Conservation (phyloP, 2,888 invertebrate genomes). For the Biston betularia region DNA sequence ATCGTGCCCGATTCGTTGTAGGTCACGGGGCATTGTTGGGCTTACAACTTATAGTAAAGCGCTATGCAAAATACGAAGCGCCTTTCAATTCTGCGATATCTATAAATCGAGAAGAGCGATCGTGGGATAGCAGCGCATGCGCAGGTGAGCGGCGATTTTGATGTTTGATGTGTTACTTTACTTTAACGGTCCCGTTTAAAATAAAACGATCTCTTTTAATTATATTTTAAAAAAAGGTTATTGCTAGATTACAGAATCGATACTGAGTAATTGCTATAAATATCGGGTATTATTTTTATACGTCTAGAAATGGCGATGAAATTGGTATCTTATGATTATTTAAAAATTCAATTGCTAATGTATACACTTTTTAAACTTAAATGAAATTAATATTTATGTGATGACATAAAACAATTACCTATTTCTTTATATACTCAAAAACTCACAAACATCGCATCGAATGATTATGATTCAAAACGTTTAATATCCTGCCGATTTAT, state of each 20-base stretch:
- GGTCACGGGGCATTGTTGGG: slow-evolving; percentile 72
- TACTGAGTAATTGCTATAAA: slow-evolving; percentile 27
- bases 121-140: slow-evolving; percentile 71
- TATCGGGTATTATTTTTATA: slow-evolving; percentile 31
- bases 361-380: slow-evolving; percentile 1
- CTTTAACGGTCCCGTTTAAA: slow-evolving; percentile 62
- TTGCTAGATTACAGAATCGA: slow-evolving; percentile 45
- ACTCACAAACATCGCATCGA: slow-evolving; percentile 15
- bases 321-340: not conserved
- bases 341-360: slow-evolving; percentile 4
- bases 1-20: slow-evolving; percentile 62
- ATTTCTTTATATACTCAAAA: slow-evolving; percentile 7
- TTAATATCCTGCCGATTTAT: slow-evolving; percentile 65
- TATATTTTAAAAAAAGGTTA: slow-evolving; percentile 39
- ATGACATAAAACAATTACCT: slow-evolving; percentile 9
- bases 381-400: not conserved
- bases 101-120: slow-evolving; percentile 78
- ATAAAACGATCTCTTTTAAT: slow-evolving; percentile 50
- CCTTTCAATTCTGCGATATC: slow-evolving; percentile 81
- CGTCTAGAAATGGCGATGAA: slow-evolving; percentile 19
- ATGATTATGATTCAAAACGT: slow-evolving; percentile 47
- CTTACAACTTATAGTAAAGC: slow-evolving; percentile 69
- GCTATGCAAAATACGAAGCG: slow-evolving; percentile 82
- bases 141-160: slow-evolving; percentile 76
- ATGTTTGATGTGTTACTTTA: slow-evolving; percentile 75